A percentile compares a stretch with the other conserved stretches of the same genome.
Evolutionary conservation across 2,888 invertebrate species (phyloP).

Genomic region (Oasisia sp.): DNA sequence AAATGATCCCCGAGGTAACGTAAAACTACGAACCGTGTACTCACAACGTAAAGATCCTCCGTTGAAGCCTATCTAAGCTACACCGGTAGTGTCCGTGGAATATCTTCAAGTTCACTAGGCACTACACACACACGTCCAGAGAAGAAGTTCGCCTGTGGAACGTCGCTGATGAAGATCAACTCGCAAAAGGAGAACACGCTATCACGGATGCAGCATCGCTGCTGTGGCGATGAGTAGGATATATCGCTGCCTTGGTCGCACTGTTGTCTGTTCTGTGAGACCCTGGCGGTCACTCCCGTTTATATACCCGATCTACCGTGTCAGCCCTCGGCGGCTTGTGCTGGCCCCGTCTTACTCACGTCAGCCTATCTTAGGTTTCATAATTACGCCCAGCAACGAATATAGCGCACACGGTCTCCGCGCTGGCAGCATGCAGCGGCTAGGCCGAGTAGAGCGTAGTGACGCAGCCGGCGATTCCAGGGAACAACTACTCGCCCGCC

Average conservation of each 20-base stretch:
- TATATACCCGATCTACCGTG: not conserved
- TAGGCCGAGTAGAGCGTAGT: not conserved
- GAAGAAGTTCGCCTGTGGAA: not conserved
- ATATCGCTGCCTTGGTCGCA: not conserved
- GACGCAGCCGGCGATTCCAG: slow-evolving; percentile 1
- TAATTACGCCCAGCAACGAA: not conserved
- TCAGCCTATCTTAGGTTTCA: not conserved
- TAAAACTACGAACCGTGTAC: not conserved
- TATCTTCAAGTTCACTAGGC: not conserved
- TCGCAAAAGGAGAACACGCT: not conserved
- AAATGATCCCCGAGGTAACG: not conserved
- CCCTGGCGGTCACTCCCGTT: not conserved
- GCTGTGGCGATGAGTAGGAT: not conserved
- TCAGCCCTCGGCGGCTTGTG: not conserved
- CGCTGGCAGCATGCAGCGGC: not conserved
- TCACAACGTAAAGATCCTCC: not conserved
- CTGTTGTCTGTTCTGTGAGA: not conserved
- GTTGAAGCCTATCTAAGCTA: slow-evolving; percentile 8
- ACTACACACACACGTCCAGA: not conserved
- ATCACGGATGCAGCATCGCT: not conserved
- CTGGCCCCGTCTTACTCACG: not conserved
- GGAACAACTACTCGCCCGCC: not conserved
- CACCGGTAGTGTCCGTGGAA: not conserved
- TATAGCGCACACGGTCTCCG: not conserved
- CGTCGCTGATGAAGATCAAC: not conserved